A percentile compares a stretch with the other conserved stretches of the same genome.
phyloP scores from a whole-genome alignment of 2,113 vertebrate genomes.

The Ceyx margarethae region DNA sequence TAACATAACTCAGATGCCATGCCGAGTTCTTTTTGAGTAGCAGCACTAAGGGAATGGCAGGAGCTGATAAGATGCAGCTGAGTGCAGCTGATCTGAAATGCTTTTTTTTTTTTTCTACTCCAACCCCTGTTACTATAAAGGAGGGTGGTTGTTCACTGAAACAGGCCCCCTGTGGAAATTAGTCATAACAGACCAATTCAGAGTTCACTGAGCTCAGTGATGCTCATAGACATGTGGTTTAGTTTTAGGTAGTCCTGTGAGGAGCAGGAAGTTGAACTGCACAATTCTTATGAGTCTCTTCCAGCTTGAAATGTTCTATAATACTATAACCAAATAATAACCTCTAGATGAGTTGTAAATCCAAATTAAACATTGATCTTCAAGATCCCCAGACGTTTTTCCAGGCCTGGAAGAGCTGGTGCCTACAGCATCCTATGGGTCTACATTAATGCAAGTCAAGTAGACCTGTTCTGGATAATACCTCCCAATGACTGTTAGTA shows the following conservation, averaged over 20 bases:
- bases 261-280: background rate
- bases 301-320: background rate
- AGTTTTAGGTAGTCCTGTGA: background rate
- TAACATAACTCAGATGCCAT: background rate
- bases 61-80: background rate
- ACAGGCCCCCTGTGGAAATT: background rate
- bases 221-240: background rate
- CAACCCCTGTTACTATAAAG: background rate
- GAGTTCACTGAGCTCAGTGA: background rate
- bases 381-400: background rate
- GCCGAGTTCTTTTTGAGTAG: background rate
- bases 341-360: background rate
- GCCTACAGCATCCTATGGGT: background rate
- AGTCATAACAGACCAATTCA: background rate
- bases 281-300: background rate
- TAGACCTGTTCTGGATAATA: background rate
- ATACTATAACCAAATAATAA: background rate
- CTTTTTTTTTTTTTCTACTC: background rate
- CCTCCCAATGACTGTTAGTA: background rate
- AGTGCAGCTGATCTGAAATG: background rate
- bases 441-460: background rate
- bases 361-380: background rate
- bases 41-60: background rate
- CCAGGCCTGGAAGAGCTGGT: background rate
- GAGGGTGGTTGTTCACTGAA: background rate